Evolutionary conservation across 2,113 vertebrate genomes (phyloP).

Genomic region (Callospermophilus lateralis): DNA sequence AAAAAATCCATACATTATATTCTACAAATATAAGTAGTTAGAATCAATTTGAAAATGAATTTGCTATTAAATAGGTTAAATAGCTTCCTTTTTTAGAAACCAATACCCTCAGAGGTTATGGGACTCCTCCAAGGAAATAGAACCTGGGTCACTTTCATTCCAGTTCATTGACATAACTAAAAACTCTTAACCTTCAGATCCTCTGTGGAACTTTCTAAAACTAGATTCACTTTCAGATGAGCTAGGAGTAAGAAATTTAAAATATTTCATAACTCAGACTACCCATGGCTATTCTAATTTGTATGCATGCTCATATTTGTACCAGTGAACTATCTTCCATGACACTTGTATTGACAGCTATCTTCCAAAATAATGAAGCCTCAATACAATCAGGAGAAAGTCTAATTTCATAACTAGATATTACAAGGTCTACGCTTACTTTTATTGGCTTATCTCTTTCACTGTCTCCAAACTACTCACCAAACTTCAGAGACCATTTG

Average conservation of each 20-base stretch:
- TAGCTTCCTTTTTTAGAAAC: neutral
- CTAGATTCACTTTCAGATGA: neutral
- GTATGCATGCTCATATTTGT: neutral
- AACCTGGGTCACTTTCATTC: neutral
- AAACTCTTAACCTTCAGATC: slow-evolving; percentile 37
- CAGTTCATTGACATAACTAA: neutral
- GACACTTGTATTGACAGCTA: neutral
- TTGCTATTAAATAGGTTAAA: neutral
- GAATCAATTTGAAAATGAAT: neutral
- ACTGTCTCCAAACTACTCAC: neutral
- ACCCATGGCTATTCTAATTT: neutral
- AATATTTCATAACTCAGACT: neutral
- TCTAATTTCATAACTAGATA: neutral
- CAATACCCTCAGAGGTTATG: neutral
- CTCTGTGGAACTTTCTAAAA: neutral
- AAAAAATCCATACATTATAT: neutral
- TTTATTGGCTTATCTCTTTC: neutral
- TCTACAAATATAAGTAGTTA: neutral
- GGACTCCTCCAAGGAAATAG: neutral
- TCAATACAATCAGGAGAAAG: neutral
- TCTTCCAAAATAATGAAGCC: neutral
- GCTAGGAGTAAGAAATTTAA: neutral
- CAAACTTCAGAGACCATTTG: neutral
- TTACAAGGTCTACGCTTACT: neutral
- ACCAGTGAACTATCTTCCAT: neutral